A percentile compares a stretch with the other conserved stretches of the same genome.
Conservation (phyloP, 2,888 invertebrate genomes). For the Holacanthella duospinosa region DNA sequence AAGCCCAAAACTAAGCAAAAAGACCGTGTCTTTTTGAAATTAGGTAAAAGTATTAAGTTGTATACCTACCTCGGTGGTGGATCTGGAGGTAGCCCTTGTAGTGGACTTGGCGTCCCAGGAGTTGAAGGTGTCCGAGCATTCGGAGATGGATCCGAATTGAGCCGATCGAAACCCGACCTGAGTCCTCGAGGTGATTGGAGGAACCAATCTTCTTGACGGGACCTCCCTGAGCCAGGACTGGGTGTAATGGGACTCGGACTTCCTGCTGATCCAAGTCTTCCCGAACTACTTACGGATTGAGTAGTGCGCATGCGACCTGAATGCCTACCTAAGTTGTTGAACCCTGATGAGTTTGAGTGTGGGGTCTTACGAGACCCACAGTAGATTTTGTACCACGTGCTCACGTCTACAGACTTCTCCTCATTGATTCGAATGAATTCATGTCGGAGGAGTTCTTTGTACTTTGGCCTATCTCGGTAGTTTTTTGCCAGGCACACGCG, state of each 20-base stretch:
- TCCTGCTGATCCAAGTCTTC: slow-evolving; percentile 14
- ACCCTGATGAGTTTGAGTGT: background rate
- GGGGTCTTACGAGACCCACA: slow-evolving; percentile 22
- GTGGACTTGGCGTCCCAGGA: slow-evolving; percentile 35
- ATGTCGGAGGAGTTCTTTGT: slow-evolving; percentile 77
- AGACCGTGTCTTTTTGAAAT: too few species aligned
- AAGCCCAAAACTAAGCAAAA: too few species aligned
- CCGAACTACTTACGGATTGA: background rate
- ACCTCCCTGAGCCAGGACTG: slow-evolving; percentile 17
- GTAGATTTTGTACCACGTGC: slow-evolving; percentile 61
- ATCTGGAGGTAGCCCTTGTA: slow-evolving; percentile 31
- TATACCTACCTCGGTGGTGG: slow-evolving; percentile 35
- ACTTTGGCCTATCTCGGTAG: slow-evolving; percentile 85
- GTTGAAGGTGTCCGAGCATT: slow-evolving; percentile 33
- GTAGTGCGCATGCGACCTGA: background rate
- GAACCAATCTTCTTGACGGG: slow-evolving; percentile 31
- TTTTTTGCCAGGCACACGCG: slow-evolving; percentile 87
- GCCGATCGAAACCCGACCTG: slow-evolving; percentile 23
- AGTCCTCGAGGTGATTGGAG: slow-evolving; percentile 24
- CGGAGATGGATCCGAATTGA: slow-evolving; percentile 29
- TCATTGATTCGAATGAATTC: slow-evolving; percentile 76
- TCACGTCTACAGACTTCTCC: slow-evolving; percentile 53
- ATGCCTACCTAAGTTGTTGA: background rate
- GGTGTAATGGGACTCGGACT: slow-evolving; percentile 33
- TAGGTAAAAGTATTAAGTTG: too few species aligned